phyloP scores from a whole-genome alignment of 2,113 vertebrate species.

The Antennarius striatus region DNA sequence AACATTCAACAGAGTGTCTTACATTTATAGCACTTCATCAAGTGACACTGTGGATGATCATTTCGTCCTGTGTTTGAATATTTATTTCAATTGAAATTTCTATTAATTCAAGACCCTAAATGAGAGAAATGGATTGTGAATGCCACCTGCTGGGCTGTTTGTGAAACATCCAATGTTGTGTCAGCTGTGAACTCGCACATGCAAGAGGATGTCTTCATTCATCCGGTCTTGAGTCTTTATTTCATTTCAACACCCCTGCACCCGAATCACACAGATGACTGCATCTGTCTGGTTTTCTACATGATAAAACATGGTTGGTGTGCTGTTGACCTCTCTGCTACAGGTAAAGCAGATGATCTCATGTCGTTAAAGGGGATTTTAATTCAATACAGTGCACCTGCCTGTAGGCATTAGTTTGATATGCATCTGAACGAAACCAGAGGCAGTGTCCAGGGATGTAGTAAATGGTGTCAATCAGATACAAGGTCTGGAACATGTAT shows the following conservation, averaged over 20 bases:
- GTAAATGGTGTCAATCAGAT: conserved; percentile 30
- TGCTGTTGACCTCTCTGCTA: conserved; percentile 15
- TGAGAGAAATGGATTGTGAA: conserved; percentile 32
- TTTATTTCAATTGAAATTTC: neutral
- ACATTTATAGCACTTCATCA: neutral
- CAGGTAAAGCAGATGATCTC: conserved; percentile 39
- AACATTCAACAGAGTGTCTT: conserved; percentile 3
- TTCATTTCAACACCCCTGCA: conserved; percentile 37
- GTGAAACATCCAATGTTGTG: conserved; percentile 30
- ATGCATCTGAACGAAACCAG: conserved; percentile 62
- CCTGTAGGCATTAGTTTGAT: conserved; percentile 55
- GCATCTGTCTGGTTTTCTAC: neutral
- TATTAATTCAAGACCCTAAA: neutral
- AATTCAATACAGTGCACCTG: conserved; percentile 59
- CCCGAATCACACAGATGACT: conserved; percentile 10
- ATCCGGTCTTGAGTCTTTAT: conserved; percentile 26
- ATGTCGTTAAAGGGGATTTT: conserved; percentile 44
- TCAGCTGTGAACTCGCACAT: conserved; percentile 6
- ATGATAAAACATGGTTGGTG: conserved; percentile 8
- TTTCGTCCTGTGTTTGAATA: neutral
- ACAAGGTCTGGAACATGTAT: neutral
- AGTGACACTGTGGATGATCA: neutral
- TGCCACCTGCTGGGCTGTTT: conserved; percentile 73
- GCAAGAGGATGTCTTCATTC: conserved; percentile 15
- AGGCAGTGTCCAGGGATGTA: conserved; percentile 30